Evolutionary conservation across 2,797 vertebrate species (phyloP).

Genomic region (Rhinophrynus dorsalis): DNA sequence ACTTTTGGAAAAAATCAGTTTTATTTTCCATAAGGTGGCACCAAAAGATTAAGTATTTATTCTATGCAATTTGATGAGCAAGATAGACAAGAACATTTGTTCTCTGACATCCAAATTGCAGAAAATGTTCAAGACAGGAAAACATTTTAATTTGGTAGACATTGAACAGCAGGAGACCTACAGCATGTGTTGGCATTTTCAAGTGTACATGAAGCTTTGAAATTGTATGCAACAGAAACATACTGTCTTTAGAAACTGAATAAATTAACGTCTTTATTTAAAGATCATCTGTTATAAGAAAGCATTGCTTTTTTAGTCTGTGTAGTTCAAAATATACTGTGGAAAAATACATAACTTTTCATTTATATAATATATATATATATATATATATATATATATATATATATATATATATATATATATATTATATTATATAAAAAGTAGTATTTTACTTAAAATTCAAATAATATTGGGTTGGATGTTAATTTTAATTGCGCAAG

Average conservation of each 20-base stretch:
- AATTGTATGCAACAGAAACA: conserved; percentile 29
- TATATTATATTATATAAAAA: too few relatives aligned
- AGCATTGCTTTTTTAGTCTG: neutral
- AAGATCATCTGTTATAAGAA: conserved; percentile 19
- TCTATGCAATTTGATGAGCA: conserved; percentile 9
- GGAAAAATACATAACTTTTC: too few relatives aligned
- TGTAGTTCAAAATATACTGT: too few relatives aligned
- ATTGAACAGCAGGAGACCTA: conserved; percentile 1
- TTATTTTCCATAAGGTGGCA: conserved; percentile 72
- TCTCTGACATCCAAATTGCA: conserved; percentile 45
- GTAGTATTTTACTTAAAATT: too few relatives aligned
- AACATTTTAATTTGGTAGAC: neutral
- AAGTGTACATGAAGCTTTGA: conserved; percentile 38
- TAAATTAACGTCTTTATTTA: conserved; percentile 37
- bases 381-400: too few relatives aligned
- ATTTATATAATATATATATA: too few relatives aligned
- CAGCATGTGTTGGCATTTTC: conserved; percentile 44
- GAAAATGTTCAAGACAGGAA: conserved; percentile 11
- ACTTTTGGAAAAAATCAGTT: too few relatives aligned
- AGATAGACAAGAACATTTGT: conserved; percentile 17
- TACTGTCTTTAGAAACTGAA: conserved; percentile 25
- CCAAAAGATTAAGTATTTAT: conserved; percentile 58
- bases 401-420: too few relatives aligned
- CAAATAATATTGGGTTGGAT: too few relatives aligned
- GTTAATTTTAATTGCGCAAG: too few relatives aligned